These are phyloP conservation scores for Darevskia nairensis DNA, from an alignment of 2,797 vertebrate species.

Conservation along the genomic window DNA sequence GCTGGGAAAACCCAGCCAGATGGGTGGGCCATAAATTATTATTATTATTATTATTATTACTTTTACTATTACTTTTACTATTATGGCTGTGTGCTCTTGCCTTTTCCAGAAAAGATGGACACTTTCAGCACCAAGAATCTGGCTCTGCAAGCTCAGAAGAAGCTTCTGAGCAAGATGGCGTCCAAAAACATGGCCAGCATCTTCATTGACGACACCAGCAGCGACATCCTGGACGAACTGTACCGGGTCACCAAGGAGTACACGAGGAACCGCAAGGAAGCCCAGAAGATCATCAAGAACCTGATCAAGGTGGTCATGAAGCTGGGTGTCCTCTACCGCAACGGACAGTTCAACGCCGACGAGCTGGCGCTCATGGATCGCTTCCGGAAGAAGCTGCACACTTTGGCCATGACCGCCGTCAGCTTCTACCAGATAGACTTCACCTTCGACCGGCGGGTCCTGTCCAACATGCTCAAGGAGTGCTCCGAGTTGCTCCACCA, in stretches of 20 bases:
- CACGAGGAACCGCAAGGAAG: slow-evolving; percentile 92
- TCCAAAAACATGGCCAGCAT: slow-evolving; percentile 87
- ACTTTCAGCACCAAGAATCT: slow-evolving; percentile 94
- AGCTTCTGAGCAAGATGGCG: slow-evolving; percentile 96
- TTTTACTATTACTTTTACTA: neutral
- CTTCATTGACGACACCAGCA: slow-evolving; percentile 94
- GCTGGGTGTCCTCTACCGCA: slow-evolving; percentile 89
- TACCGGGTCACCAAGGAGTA: slow-evolving; percentile 95
- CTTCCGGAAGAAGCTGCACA: slow-evolving; percentile 91
- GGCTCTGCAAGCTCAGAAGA: slow-evolving; percentile 96
- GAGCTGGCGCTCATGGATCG: slow-evolving; percentile 88
- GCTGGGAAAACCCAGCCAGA: no score
- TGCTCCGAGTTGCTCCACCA: slow-evolving; percentile 94
- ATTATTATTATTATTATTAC: no score
- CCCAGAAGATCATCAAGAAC: slow-evolving; percentile 94
- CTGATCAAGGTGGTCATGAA: slow-evolving; percentile 95
- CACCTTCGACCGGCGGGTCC: slow-evolving; percentile 94
- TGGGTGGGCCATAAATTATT: no score
- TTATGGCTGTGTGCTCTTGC: slow-evolving; percentile 13
- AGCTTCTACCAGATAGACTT: slow-evolving; percentile 98
- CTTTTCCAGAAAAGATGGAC: slow-evolving; percentile 85
- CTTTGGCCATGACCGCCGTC: slow-evolving; percentile 92
- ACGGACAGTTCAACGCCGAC: slow-evolving; percentile 88
- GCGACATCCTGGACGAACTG: slow-evolving; percentile 93
- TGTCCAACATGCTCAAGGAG: slow-evolving; percentile 88